Conservation (phyloP, 2,888 invertebrate species). For the Erynnis tages region DNA sequence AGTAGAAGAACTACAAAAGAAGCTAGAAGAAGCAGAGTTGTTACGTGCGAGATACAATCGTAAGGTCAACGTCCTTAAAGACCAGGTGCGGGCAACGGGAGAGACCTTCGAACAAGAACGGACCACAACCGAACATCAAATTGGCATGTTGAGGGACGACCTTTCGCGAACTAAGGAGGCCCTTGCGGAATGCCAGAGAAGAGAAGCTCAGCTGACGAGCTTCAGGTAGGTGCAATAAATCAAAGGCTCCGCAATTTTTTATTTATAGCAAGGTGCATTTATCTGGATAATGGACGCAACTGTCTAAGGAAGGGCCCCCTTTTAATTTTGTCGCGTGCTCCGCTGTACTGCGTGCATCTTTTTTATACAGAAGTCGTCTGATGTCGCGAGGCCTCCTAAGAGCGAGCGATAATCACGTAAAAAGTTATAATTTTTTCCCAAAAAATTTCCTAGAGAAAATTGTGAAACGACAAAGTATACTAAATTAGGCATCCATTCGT, state of each 20-base stretch:
- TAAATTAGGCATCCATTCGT: no score
- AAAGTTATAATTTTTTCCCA: no score
- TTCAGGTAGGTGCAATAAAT: slow-evolving; percentile 73
- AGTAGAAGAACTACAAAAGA: slow-evolving; percentile 91
- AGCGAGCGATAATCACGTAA: no score
- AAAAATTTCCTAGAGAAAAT: no score
- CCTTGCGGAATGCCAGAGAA: slow-evolving; percentile 86
- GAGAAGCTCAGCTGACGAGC: slow-evolving; percentile 89
- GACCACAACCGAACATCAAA: slow-evolving; percentile 85
- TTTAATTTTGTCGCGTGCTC: no score
- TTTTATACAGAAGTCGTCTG: no score
- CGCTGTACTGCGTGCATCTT: no score
- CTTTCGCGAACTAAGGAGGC: slow-evolving; percentile 87
- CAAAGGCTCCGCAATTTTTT: background rate
- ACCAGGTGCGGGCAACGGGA: slow-evolving; percentile 85
- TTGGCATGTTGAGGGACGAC: slow-evolving; percentile 88
- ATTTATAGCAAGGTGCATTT: no score
- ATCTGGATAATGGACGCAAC: no score
- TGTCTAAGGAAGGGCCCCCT: no score
- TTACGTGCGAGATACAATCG: slow-evolving; percentile 87
- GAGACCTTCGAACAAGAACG: slow-evolving; percentile 87
- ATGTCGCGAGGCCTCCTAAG: no score
- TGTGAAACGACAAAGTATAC: no score
- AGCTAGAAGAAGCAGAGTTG: slow-evolving; percentile 90
- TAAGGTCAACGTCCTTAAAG: slow-evolving; percentile 86